These are phyloP conservation scores for Netelia virgata DNA, from an alignment of 2,888 invertebrate genomes.

Conservation along the genomic window DNA sequence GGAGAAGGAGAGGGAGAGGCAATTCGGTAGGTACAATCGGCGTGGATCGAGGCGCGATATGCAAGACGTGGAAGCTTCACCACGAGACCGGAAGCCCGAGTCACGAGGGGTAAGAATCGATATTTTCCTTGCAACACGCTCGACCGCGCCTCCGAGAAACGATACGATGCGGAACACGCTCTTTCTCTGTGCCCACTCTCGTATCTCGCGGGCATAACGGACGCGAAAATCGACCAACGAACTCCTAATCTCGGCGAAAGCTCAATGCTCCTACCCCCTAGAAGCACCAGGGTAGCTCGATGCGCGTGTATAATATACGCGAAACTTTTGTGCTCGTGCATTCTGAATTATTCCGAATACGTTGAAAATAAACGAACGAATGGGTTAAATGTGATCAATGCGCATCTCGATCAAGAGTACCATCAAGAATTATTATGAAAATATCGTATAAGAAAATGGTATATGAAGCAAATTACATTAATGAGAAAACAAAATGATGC, in stretches of 20 bases:
- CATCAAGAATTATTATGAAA: no score
- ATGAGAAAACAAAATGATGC: no score
- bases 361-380: no score
- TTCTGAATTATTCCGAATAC: not conserved
- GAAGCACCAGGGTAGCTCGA: not conserved
- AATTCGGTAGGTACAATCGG: constrained; percentile 55
- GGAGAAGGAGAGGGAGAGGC: constrained; percentile 6
- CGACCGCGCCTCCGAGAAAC: constrained; percentile 64
- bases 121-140: constrained; percentile 73
- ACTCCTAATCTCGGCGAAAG: constrained; percentile 40
- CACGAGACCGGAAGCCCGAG: constrained; percentile 60
- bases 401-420: no score
- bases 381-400: no score
- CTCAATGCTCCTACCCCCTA: not conserved
- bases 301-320: not conserved
- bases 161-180: constrained; percentile 53
- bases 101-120: constrained; percentile 71
- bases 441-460: no score
- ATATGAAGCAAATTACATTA: no score
- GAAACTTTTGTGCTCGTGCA: not conserved
- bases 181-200: constrained; percentile 12
- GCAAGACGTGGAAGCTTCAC: constrained; percentile 57
- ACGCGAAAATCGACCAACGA: constrained; percentile 25
- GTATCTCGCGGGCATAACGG: constrained; percentile 20
- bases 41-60: constrained; percentile 60